phyloP scores from a whole-genome alignment of 2,113 vertebrate species.

The Ophthalmolycus amberensis region DNA sequence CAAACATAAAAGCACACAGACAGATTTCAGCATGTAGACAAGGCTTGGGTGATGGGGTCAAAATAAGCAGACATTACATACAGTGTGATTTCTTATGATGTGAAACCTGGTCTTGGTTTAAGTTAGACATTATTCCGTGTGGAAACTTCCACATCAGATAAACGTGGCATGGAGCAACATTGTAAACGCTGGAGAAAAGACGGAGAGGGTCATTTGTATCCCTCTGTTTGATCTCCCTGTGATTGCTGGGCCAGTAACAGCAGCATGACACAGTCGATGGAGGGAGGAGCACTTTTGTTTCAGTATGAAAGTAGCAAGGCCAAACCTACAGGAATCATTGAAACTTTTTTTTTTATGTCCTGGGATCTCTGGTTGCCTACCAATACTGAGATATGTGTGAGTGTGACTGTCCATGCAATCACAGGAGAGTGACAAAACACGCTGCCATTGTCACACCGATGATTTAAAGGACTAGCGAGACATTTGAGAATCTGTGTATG shows the following conservation, averaged over 20 bases:
- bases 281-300: background rate
- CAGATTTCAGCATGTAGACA: constrained; percentile 43
- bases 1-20: constrained; percentile 57
- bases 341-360: background rate
- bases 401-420: constrained; percentile 54
- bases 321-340: background rate
- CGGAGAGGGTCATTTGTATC: constrained; percentile 6
- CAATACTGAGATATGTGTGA: background rate
- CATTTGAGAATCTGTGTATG: constrained; percentile 27
- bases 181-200: constrained; percentile 42
- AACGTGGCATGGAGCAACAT: constrained; percentile 37
- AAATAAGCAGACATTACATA: constrained; percentile 40
- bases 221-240: constrained; percentile 28
- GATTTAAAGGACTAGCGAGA: constrained; percentile 46
- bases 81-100: constrained; percentile 10
- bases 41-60: constrained; percentile 49
- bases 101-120: constrained; percentile 15
- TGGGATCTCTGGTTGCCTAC: background rate
- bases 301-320: background rate
- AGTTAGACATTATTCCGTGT: constrained; percentile 23
- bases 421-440: constrained; percentile 42
- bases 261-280: background rate
- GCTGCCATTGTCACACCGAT: constrained; percentile 16
- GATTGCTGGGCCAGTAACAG: constrained; percentile 44
- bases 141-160: constrained; percentile 21